phyloP scores from a whole-genome alignment of 2,797 vertebrate genomes.

The Mormyrus hasselquistii region DNA sequence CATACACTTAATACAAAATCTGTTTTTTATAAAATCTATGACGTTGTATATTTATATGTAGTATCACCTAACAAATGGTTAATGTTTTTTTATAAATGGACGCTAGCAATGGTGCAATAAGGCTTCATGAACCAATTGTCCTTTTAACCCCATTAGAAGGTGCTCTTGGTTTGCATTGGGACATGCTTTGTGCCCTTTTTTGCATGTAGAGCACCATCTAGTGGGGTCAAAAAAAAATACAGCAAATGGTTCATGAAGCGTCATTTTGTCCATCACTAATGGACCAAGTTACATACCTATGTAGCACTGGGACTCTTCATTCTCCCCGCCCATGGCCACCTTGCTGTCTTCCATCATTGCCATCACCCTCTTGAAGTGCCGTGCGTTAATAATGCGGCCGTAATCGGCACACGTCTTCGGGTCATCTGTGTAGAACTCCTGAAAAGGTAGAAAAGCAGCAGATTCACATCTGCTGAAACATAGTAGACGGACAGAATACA shows the following conservation, averaged over 20 bases:
- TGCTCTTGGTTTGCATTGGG: neutral
- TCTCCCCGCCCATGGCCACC: constrained; percentile 69
- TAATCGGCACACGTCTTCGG: constrained; percentile 78
- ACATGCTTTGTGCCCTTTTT: neutral
- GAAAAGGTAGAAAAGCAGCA: neutral
- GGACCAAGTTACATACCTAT: constrained; percentile 60
- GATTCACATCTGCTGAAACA: neutral
- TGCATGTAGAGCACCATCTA: neutral
- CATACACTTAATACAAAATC: neutral
- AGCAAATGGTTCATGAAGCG: neutral
- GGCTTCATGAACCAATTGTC: neutral
- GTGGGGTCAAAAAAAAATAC: neutral
- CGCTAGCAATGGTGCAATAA: neutral
- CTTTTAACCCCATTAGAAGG: neutral
- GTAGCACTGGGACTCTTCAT: constrained; percentile 71
- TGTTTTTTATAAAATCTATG: neutral
- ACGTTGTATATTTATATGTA: neutral
- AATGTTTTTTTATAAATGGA: neutral
- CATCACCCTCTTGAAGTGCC: constrained; percentile 75
- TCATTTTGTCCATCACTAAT: neutral
- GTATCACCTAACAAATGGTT: neutral
- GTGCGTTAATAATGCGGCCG: constrained; percentile 77
- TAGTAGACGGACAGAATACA: neutral
- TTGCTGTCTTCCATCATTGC: constrained; percentile 69
- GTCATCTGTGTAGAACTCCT: constrained; percentile 88